Base-by-base conservation (phyloP, 2,888 invertebrate genomes). In the Napeogenes inachia region DNA sequence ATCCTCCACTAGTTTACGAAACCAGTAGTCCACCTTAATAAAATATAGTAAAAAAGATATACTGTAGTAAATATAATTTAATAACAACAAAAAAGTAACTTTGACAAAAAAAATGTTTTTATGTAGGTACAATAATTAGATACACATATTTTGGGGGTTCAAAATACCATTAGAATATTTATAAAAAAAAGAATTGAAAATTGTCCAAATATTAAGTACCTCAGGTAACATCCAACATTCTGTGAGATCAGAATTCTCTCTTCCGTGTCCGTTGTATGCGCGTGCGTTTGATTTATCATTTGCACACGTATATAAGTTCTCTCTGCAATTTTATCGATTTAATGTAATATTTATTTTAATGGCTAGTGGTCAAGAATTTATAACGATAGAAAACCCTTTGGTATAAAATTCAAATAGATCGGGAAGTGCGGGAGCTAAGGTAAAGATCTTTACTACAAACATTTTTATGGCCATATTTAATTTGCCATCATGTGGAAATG, bases 211-310 rank as follows among this genome's bases (percentile, higher is more conserved):
- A 35, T 5, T 21, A 6, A 35, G 12, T 75, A 92, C 91, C 87
- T 92, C 92, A 56, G 92, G 91, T 68, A 92, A 76, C 91, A 92
- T 92, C 93, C 93, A 93, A 67, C 93, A 92, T 77, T 93, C 93
- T 67, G 91, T 91, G 62, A 87, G 80, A 70, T 89, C 88, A 4
- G 83, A 80, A 70, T 85, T 87, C 67, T 88, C 89, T 70, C 84
- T 82, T 60, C 84, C 83, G 66, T 84, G 84, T 57, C 82, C 81
- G 76, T 79, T 85, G 74, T 78, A 82, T 50, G 80, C 79, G 45
- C 85, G 83, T 62, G 76, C 77, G 66, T 78, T 81, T 46, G 74
- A 67, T 68, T 80, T 79, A 65, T 88, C 87, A 74, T 82, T 85
- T 46, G 83, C 66, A 72, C 73, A 84, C 56, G 81, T 81, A 71